Evolutionary conservation across 2,797 vertebrate genomes (phyloP).

Genomic region (Rhinichthys osculus): DNA sequence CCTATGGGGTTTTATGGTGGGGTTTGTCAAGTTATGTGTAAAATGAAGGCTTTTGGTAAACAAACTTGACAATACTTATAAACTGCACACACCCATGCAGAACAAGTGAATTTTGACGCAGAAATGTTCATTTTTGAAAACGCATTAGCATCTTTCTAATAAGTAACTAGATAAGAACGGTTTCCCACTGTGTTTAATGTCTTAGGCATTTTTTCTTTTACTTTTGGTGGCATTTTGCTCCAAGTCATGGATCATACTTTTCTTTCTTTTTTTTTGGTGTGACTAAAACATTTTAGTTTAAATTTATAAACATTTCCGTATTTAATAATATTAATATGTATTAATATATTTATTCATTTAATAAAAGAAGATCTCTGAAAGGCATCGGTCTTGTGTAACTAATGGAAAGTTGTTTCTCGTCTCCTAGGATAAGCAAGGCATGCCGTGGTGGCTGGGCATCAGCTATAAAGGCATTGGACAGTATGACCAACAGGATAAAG

Average conservation of each 20-base stretch:
- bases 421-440: slow-evolving; percentile 96
- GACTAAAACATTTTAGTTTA: not conserved
- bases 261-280: not conserved
- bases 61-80: too few relatives aligned
- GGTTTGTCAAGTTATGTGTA: too few relatives aligned
- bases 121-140: not conserved
- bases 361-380: not conserved
- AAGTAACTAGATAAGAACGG: not conserved
- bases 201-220: not conserved
- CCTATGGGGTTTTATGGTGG: too few relatives aligned
- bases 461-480: slow-evolving; percentile 98
- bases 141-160: not conserved
- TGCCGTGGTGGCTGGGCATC: slow-evolving; percentile 99
- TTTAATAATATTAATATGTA: not conserved
- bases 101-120: not conserved
- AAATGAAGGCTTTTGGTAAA: too few relatives aligned
- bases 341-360: not conserved
- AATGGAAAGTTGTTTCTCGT: slow-evolving; percentile 26
- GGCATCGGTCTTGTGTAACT: not conserved
- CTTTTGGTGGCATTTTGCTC: not conserved
- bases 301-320: not conserved
- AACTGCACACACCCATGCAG: not conserved
- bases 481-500: slow-evolving; percentile 96
- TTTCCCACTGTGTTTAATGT: not conserved
- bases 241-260: not conserved